Evolutionary conservation across 2,113 vertebrate species (phyloP).

Genomic region (Thryonomys swinderianus): DNA sequence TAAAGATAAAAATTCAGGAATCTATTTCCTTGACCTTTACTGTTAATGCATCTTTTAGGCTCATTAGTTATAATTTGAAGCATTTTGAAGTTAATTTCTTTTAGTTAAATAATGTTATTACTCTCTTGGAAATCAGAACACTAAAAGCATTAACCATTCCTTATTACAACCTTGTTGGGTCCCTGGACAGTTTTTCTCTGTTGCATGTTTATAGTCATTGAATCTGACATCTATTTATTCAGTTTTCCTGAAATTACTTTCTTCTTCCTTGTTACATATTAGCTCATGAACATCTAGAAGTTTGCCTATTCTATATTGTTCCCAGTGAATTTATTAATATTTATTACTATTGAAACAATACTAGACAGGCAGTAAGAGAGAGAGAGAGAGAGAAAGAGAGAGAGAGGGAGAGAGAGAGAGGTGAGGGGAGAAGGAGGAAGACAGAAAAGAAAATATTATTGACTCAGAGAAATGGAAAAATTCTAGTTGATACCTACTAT

Average conservation of each 20-base stretch:
- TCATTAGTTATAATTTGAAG: slow-evolving; percentile 62
- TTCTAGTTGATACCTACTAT: neutral
- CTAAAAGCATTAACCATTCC: neutral
- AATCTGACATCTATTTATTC: neutral
- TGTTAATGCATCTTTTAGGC: slow-evolving; percentile 45
- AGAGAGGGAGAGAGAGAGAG: neutral
- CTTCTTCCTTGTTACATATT: neutral
- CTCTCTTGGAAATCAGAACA: slow-evolving; percentile 54
- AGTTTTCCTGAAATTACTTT: neutral
- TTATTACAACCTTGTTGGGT: neutral
- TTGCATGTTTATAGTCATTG: neutral
- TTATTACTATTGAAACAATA: neutral
- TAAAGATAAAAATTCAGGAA: slow-evolving; percentile 42
- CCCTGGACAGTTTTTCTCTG: slow-evolving; percentile 29
- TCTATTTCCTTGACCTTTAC: slow-evolving; percentile 43
- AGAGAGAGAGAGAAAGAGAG: fast-evolving
- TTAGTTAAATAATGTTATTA: slow-evolving; percentile 62
- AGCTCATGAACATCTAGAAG: neutral
- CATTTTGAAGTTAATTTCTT: slow-evolving; percentile 67
- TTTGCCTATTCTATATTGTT: neutral
- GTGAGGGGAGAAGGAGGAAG: neutral
- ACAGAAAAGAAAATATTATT: fast-evolving
- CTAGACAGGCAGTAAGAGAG: neutral
- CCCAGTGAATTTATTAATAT: neutral
- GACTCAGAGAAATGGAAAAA: neutral